These are phyloP conservation scores for Bombus pascuorum DNA, from an alignment of 1,140 invertebrate genomes.

Conservation along the genomic window DNA sequence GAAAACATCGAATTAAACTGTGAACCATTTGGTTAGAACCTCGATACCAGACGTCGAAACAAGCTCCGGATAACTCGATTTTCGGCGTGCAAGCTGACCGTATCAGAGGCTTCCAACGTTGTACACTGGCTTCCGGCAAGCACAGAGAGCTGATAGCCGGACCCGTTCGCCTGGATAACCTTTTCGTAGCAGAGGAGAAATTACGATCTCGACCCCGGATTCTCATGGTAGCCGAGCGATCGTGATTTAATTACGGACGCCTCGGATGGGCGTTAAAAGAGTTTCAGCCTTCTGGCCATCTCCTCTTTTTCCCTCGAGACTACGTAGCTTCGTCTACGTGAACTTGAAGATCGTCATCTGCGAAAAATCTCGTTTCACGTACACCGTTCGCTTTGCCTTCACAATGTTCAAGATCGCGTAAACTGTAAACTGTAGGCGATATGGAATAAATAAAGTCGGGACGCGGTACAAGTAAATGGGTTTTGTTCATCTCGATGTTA, in stretches of 20 bases:
- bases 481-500: neutral
- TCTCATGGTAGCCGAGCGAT: conserved; percentile 25
- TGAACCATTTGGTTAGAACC: neutral
- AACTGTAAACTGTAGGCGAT: neutral
- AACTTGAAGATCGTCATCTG: conserved; percentile 23
- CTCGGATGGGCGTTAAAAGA: conserved; percentile 31
- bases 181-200: conserved; percentile 13
- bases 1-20: neutral
- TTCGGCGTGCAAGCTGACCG: neutral
- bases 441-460: neutral
- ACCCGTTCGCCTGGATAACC: conserved; percentile 26
- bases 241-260: conserved; percentile 47
- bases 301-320: too few species aligned
- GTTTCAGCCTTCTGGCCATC: neutral
- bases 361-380: conserved; percentile 19
- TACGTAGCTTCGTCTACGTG: neutral
- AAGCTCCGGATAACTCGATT: conserved; percentile 2
- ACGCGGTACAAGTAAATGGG: neutral
- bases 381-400: too few species aligned
- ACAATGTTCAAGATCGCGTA: neutral
- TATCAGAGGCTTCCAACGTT: neutral
- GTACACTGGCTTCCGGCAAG: neutral
- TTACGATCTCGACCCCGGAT: conserved; percentile 42
- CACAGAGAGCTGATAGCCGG: neutral
- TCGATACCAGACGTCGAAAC: neutral